Percentiles rank a stretch among this genome's conserved stretches.
Evolutionary conservation across 1,140 invertebrate species (phyloP).

Genomic region (Hypsibius dujardini): DNA sequence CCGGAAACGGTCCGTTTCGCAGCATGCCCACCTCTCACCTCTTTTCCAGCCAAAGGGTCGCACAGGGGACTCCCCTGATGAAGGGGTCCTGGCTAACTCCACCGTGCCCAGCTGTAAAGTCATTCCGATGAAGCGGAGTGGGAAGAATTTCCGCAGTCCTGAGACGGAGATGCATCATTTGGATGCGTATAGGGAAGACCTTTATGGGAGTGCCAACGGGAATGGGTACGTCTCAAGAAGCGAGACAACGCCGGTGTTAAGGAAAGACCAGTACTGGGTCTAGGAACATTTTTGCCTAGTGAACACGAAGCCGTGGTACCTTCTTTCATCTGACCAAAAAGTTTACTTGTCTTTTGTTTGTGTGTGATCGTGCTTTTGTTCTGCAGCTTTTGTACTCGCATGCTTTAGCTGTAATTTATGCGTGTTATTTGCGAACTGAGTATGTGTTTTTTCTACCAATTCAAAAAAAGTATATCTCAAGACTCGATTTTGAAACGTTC

Average conservation of each 20-base stretch:
- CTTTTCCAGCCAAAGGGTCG: neutral
- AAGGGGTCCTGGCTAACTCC: neutral
- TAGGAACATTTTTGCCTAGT: too few relatives aligned
- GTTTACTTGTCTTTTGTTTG: too few relatives aligned
- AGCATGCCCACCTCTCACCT: constrained; percentile 12
- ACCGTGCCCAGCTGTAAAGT: constrained; percentile 16
- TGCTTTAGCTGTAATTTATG: too few relatives aligned
- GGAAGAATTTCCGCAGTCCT: constrained; percentile 8
- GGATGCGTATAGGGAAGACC: constrained; percentile 6
- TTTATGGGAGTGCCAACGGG: neutral
- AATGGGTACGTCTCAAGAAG: neutral
- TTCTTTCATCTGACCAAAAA: too few relatives aligned
- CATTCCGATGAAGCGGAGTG: neutral
- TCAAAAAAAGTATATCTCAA: too few relatives aligned
- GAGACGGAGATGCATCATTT: constrained; percentile 13
- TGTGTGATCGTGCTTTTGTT: too few relatives aligned
- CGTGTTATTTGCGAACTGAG: too few relatives aligned
- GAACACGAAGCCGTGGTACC: too few relatives aligned
- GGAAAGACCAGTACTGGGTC: constrained; percentile 14
- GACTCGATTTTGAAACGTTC: too few relatives aligned
- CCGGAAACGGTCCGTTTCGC: neutral
- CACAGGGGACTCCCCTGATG: neutral
- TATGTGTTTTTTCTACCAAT: too few relatives aligned
- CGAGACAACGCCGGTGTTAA: constrained; percentile 9
- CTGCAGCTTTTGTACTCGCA: too few relatives aligned